Evolutionary conservation across 2,888 invertebrate genomes (phyloP).

Genomic region (Piscicola geometra): DNA sequence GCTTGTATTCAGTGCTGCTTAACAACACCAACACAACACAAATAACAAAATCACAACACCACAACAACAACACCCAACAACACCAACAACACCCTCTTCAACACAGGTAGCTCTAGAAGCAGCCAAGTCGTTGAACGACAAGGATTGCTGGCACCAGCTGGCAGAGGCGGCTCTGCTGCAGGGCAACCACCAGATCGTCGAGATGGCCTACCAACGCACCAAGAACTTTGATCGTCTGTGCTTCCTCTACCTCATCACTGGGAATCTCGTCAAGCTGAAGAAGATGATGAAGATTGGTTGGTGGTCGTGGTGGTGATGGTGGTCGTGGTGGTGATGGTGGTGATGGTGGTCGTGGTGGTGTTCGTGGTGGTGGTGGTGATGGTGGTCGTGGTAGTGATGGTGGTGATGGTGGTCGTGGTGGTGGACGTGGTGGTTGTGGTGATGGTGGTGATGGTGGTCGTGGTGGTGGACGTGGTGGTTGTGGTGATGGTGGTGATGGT

Average conservation of each 20-base stretch:
- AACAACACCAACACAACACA: too few relatives aligned
- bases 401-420: too few relatives aligned
- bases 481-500: too few relatives aligned
- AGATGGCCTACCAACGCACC: conserved; percentile 98
- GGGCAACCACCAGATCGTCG: conserved; percentile 71
- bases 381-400: too few relatives aligned
- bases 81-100: not conserved
- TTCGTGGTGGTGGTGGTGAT: too few relatives aligned
- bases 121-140: conserved; percentile 87
- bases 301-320: conserved; percentile 6
- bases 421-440: too few relatives aligned
- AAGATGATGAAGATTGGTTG: conserved; percentile 92
- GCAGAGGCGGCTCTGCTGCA: conserved; percentile 88
- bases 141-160: conserved; percentile 88
- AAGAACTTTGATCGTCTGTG: conserved; percentile 98
- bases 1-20: too few relatives aligned
- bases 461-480: too few relatives aligned
- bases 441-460: too few relatives aligned
- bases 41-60: not conserved
- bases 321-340: too few relatives aligned
- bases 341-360: too few relatives aligned
- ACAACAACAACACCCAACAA: too few relatives aligned
- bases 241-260: conserved; percentile 94
- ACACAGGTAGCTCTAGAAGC: conserved; percentile 75
- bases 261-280: conserved; percentile 89